These are phyloP conservation scores for Cydia splendana DNA, from an alignment of 1,140 invertebrate species.

Conservation along the genomic window DNA sequence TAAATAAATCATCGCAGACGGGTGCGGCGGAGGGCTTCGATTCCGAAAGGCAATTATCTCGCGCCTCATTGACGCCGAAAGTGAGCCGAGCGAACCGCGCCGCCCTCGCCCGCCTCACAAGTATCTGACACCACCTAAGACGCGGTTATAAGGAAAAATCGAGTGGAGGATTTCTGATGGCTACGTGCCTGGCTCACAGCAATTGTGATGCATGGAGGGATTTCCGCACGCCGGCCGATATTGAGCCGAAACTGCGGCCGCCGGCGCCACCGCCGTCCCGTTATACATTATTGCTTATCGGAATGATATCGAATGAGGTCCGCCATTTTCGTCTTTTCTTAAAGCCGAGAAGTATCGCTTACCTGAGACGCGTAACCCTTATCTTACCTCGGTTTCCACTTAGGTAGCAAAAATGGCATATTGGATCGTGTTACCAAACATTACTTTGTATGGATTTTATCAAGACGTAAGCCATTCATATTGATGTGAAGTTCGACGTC, in stretches of 20 bases:
- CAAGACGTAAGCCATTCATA: constrained; percentile 27
- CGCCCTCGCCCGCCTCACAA: constrained; percentile 47
- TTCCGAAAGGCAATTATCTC: constrained; percentile 75
- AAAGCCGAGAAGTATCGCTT: constrained; percentile 43
- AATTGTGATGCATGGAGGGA: constrained; percentile 62
- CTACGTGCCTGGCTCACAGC: constrained; percentile 55
- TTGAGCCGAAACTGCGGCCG: constrained; percentile 48
- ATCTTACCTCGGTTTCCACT: constrained; percentile 42
- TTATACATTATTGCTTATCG: constrained; percentile 57
- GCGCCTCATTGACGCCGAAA: constrained; percentile 74
- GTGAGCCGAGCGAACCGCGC: constrained; percentile 55
- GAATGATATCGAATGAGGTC: constrained; percentile 57
- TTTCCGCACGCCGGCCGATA: constrained; percentile 54
- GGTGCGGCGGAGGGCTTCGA: constrained; percentile 66
- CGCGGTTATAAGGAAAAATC: constrained; percentile 61
- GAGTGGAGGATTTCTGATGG: constrained; percentile 59
- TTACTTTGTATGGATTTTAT: constrained; percentile 23
- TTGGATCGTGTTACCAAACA: constrained; percentile 27
- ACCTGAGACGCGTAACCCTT: constrained; percentile 44
- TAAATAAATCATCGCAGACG: constrained; percentile 79
- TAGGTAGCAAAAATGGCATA: constrained; percentile 34
- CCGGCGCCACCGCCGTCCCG: constrained; percentile 40
- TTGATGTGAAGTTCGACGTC: constrained; percentile 15
- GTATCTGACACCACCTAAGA: constrained; percentile 61
- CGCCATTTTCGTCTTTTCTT: constrained; percentile 50